phyloP scores from a whole-genome alignment of 2,113 vertebrate species.

The Hippocampus abdominalis region DNA sequence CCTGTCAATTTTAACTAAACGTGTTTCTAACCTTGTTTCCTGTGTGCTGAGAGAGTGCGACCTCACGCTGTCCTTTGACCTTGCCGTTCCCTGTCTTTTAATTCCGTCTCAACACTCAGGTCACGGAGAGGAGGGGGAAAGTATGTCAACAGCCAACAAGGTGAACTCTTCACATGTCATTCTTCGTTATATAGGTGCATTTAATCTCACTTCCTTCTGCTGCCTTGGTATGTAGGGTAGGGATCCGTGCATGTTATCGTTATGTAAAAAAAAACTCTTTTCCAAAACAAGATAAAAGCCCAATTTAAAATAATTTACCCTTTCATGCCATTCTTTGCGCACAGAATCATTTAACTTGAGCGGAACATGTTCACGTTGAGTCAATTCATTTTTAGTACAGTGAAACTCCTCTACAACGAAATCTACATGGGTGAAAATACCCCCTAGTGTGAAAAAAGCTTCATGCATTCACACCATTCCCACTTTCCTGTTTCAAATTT shows the following conservation, averaged over 20 bases:
- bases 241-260: neutral
- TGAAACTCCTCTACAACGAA: too few species aligned
- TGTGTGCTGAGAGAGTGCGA: constrained; percentile 65
- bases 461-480: too few species aligned
- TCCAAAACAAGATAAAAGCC: neutral
- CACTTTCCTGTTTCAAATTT: too few species aligned
- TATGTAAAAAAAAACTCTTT: neutral
- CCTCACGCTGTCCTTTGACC: constrained; percentile 81
- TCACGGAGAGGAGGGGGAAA: neutral
- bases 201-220: constrained; percentile 4
- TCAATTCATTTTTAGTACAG: neutral
- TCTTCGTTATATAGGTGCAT: neutral
- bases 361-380: neutral
- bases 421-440: too few species aligned
- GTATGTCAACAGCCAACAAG: constrained; percentile 9
- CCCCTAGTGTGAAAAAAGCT: too few species aligned
- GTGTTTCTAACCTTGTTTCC: constrained; percentile 74
- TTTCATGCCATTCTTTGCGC: neutral
- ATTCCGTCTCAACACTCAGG: constrained; percentile 20
- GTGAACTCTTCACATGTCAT: constrained; percentile 8
- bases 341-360: neutral
- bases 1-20: constrained; percentile 68
- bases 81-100: constrained; percentile 44
- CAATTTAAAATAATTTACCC: neutral
- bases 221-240: neutral